Base-by-base conservation (phyloP, 2,797 vertebrate genomes). In the Rhinogobio ventralis region DNA sequence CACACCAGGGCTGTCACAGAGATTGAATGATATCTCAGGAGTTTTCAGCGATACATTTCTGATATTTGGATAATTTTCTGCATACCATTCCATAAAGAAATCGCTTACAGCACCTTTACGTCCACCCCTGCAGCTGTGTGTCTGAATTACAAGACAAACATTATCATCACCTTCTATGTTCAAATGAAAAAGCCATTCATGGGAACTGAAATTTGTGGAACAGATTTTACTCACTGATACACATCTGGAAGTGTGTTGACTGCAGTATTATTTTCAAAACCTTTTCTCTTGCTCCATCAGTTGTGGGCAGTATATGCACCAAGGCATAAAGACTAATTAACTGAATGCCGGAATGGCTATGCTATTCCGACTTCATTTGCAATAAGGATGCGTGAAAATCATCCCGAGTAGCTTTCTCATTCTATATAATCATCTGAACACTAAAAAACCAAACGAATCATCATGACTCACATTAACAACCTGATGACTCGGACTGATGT, bases 401-500 rank as follows among this genome's bases (percentile, higher is more conserved):
- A 85, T 85, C 42, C 53, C 0, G 55, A 72, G 33, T 49, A 49
- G 39, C 74, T 72, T 69, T 72, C 33, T 84, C 83, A 79, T 64
- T 68, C 19, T 30, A 33, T 45, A 78, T 79, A 71, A 79, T 72
- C 67, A 71, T 72, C 83, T 51, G 53, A 23, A 25, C 60, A 42
- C 73, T 36, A 69, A 67, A 53, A 64, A 79, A 55, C 7, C n/a
- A 77, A 68, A 79, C 10, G 6, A 55, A 79, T 49, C 83, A 85
- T 64, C 55, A 62, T 79, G 76, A 79, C 42, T 85, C 76, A 25
- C 45, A 79, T 79, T 51, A 79, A 23, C 67, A 72, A 79, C 67
- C 51, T 60, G 75, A 84, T 84, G 82, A 84, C 81, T 67, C 9
- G 66, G 60, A 28, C 74, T 33, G 60, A 77, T 84, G 46, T 68